These are phyloP conservation scores for Anhinga rufa DNA, from an alignment of 2,113 vertebrate genomes.

Conservation along the genomic window DNA sequence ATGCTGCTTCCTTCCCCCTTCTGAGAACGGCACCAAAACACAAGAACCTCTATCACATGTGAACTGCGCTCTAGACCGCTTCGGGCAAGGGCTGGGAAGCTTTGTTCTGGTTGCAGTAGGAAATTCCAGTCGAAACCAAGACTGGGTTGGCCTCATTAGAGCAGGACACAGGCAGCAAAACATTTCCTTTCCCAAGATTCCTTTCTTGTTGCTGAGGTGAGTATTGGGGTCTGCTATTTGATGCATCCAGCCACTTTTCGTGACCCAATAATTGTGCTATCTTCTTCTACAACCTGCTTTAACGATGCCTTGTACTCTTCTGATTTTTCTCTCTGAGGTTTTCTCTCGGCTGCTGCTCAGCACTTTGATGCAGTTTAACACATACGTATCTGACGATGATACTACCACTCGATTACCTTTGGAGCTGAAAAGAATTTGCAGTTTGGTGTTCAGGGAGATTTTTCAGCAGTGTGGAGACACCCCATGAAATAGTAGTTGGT, in stretches of 20 bases:
- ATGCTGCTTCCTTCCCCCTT: background rate
- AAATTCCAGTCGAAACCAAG: conserved; percentile 18
- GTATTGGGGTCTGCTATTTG: background rate
- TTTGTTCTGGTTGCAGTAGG: background rate
- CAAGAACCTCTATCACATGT: background rate
- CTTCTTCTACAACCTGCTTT: background rate
- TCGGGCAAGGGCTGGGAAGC: conserved; percentile 8
- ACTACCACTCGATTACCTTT: rapidly evolving
- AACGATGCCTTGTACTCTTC: background rate
- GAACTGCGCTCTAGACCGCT: background rate
- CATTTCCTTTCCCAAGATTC: background rate
- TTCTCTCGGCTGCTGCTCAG: background rate
- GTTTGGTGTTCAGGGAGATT: background rate
- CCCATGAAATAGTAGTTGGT: rapidly evolving
- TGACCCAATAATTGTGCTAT: background rate
- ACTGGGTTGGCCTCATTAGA: background rate
- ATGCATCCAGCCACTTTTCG: background rate
- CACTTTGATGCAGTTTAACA: background rate
- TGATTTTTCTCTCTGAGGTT: background rate
- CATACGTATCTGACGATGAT: background rate
- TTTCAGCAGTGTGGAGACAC: background rate
- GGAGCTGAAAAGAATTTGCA: background rate
- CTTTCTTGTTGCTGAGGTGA: background rate
- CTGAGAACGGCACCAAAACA: background rate
- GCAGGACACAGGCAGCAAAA: background rate